Evolutionary conservation across 64 coral and sea anemone species (phyloP).

Genomic region (Astreopora myriophthalma): DNA sequence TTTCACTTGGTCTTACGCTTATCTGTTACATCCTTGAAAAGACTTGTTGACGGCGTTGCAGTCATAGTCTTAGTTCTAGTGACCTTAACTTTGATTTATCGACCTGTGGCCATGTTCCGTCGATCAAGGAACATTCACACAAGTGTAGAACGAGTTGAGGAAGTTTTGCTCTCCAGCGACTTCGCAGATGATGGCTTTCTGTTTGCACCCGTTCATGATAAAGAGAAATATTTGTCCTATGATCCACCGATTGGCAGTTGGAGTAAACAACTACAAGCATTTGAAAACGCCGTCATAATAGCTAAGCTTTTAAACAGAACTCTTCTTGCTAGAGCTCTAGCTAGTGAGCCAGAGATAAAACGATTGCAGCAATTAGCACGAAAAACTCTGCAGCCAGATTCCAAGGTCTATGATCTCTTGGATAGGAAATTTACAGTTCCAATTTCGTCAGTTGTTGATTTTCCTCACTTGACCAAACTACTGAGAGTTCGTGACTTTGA

Average conservation of each 20-base stretch:
- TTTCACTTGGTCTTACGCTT: neutral
- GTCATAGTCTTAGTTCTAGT: slow-evolving; percentile 61
- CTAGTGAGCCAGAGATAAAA: slow-evolving; percentile 70
- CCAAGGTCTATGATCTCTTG: slow-evolving; percentile 42
- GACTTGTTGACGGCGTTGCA: slow-evolving; percentile 57
- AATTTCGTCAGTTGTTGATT: slow-evolving; percentile 72
- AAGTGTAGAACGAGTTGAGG: neutral
- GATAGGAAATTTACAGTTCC: slow-evolving; percentile 70
- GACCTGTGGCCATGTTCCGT: slow-evolving; percentile 64
- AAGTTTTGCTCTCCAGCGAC: slow-evolving; percentile 31
- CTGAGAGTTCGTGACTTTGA: slow-evolving; percentile 9
- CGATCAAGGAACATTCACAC: neutral
- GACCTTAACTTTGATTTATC: slow-evolving; percentile 63
- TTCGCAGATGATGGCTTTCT: slow-evolving; percentile 76
- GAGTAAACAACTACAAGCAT: slow-evolving; percentile 84
- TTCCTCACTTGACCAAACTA: slow-evolving; percentile 52
- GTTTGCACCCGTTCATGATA: neutral
- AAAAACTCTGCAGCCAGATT: slow-evolving; percentile 36
- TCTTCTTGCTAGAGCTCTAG: slow-evolving; percentile 67
- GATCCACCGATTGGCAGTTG: slow-evolving; percentile 85
- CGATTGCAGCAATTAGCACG: slow-evolving; percentile 29
- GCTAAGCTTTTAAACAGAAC: slow-evolving; percentile 80
- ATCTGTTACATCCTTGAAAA: slow-evolving; percentile 64
- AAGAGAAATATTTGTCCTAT: slow-evolving; percentile 79
- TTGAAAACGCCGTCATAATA: slow-evolving; percentile 86